Evolutionary conservation across 2,797 vertebrate genomes (phyloP).

Genomic region (Rhabdomys pumilio): DNA sequence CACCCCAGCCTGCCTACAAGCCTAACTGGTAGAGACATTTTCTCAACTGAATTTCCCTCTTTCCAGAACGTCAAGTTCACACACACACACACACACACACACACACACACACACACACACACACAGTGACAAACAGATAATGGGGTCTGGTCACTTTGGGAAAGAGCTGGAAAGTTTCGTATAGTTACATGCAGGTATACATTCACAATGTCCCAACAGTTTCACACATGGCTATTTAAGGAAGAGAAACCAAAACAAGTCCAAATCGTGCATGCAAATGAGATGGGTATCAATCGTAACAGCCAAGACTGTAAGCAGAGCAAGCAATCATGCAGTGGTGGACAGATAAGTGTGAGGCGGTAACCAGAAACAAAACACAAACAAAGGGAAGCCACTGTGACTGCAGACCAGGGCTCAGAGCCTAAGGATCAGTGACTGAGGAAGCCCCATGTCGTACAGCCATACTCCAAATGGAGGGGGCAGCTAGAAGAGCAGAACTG

Average conservation of each 20-base stretch:
- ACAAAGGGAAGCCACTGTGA: background rate
- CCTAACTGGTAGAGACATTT: background rate
- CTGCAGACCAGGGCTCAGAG: background rate
- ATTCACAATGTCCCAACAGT: background rate
- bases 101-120: too few relatives aligned
- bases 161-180: background rate
- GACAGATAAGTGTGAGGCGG: background rate
- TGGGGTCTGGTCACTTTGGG: background rate
- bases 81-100: too few relatives aligned
- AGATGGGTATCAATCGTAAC: background rate
- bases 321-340: background rate
- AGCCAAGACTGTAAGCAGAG: background rate
- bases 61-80: background rate
- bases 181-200: background rate
- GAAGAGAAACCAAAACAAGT: conserved; percentile 22
- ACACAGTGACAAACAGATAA: background rate
- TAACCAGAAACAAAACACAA: conserved; percentile 19
- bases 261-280: conserved; percentile 2
- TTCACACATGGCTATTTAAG: conserved; percentile 4
- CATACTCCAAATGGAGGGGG: background rate
- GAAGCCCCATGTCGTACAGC: background rate
- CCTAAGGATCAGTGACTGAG: background rate
- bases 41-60: background rate
- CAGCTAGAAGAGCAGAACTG: background rate
- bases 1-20: background rate